Evolutionary conservation across 2,888 invertebrate genomes (phyloP), one percentile per base, ranked within the genome.

Genomic region (Leptopilina drosophilae): DNA sequence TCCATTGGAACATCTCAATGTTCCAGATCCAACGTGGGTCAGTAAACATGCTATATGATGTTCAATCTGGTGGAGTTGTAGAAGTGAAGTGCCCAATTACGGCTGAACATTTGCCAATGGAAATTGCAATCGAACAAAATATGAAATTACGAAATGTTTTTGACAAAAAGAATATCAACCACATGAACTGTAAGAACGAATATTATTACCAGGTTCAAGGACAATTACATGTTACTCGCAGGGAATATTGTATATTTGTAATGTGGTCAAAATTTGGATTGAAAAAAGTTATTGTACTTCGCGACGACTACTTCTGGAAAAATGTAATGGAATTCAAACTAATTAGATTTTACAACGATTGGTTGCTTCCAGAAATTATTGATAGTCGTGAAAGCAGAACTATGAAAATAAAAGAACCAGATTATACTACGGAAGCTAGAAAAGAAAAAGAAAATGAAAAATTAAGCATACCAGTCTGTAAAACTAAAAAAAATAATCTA

Each of bases 191-290:
- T 5, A 78, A 78, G 11, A 83, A 85, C 33, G n/a, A 75, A 11
- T 84, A 84, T 73, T 85, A 81, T 79, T 85, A 82, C 80, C 85
- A 85, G 80, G 79, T 86, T 7, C 84, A 86, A 78, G 85, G 85
- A 0, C 84, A 87, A 77, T 77, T 87, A 8, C 83, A 85, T 56
- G 80, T 87, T 8, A 84, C 85, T 8, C 33, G 65, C 20, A 75
- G 83, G 49, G 14, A 80, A 4, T 87, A 85, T 42, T 87, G 87
- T 62, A 62, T 84, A 8, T 85, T 87, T 78, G 81, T 78, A 9
- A 8, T 87, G 26, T 85, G 84, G 82, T 86, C 85, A 15, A 73
- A 80, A 0, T 53, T 77, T 8, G 79, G 80, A 56, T 33, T 83
- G 6, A 82, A 85, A 76, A 7, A 53, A 8, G 40, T 85, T 5